phyloP scores from a whole-genome alignment of 2,797 vertebrate species.

The Ambastaia sidthimunki region DNA sequence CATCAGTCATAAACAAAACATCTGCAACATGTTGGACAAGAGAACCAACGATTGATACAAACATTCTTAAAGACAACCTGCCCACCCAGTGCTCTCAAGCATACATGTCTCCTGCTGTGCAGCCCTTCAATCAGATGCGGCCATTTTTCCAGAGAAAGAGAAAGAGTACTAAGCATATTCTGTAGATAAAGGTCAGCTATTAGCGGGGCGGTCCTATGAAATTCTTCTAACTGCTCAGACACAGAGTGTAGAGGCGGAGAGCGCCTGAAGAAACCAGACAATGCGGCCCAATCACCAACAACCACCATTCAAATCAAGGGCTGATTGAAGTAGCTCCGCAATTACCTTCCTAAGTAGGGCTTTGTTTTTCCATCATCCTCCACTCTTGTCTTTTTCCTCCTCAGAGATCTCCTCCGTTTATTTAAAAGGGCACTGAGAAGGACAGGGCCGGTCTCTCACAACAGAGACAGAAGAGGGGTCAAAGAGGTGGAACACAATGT shows the following conservation, averaged over 20 bases:
- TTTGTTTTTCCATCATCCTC: constrained; percentile 52
- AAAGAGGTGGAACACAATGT: constrained; percentile 31
- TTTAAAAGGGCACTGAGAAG: constrained; percentile 55
- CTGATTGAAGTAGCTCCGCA: constrained; percentile 65
- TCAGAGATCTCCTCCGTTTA: constrained; percentile 41
- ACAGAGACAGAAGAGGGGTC: constrained; percentile 35
- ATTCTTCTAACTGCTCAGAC: constrained; percentile 18
- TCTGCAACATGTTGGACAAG: neutral
- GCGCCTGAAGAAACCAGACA: constrained; percentile 50
- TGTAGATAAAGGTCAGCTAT: constrained; percentile 52
- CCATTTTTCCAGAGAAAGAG: constrained; percentile 15
- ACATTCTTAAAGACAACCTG: constrained; percentile 16
- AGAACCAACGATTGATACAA: constrained; percentile 40
- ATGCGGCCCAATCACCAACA: constrained; percentile 60
- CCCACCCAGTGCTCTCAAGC: neutral
- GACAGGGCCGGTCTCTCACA: constrained; percentile 28
- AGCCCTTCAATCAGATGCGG: constrained; percentile 46
- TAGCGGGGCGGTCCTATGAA: constrained; percentile 31
- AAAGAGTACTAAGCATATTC: neutral
- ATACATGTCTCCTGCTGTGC: constrained; percentile 7
- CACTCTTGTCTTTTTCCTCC: constrained; percentile 40
- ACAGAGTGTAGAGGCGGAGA: constrained; percentile 7
- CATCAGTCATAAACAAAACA: constrained; percentile 5
- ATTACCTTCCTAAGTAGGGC: constrained; percentile 57
- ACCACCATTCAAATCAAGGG: constrained; percentile 60